Evolutionary conservation across 2,888 invertebrate species (phyloP).

Genomic region (Liodrosophila aerea): DNA sequence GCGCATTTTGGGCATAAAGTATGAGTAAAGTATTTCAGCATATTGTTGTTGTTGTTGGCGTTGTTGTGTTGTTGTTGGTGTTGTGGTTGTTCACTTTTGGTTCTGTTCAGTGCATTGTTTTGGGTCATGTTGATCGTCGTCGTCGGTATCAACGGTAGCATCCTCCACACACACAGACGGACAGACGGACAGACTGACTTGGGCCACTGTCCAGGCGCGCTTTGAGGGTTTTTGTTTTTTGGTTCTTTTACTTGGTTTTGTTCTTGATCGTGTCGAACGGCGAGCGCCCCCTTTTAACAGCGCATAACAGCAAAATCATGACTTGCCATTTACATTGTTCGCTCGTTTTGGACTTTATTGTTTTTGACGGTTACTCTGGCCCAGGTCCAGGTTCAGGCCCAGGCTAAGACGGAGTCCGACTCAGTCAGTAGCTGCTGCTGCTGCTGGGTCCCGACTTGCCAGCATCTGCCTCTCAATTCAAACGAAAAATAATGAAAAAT

Average conservation of each 20-base stretch:
- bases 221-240: constrained; percentile 38
- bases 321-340: constrained; percentile 82
- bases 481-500: constrained; percentile 81
- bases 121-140: constrained; percentile 74
- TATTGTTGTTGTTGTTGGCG: constrained; percentile 38
- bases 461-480: constrained; percentile 71
- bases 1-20: constrained; percentile 76
- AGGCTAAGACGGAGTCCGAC: constrained; percentile 33
- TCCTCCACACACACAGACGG: constrained; percentile 52
- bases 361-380: constrained; percentile 76
- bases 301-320: constrained; percentile 81
- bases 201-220: constrained; percentile 36
- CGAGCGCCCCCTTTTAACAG: constrained; percentile 81
- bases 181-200: constrained; percentile 8
- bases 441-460: constrained; percentile 30
- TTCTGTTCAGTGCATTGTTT: constrained; percentile 67
- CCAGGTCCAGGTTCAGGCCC: constrained; percentile 16
- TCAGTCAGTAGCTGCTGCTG: constrained; percentile 20
- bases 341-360: constrained; percentile 81
- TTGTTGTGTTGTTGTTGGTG: constrained; percentile 38
- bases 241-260: constrained; percentile 48
- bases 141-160: constrained; percentile 71
- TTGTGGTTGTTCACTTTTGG: constrained; percentile 41
- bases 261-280: constrained; percentile 81
- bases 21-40: constrained; percentile 72